Conservation (phyloP, 2,113 vertebrate genomes). For the Pelmatolapia mariae region DNA sequence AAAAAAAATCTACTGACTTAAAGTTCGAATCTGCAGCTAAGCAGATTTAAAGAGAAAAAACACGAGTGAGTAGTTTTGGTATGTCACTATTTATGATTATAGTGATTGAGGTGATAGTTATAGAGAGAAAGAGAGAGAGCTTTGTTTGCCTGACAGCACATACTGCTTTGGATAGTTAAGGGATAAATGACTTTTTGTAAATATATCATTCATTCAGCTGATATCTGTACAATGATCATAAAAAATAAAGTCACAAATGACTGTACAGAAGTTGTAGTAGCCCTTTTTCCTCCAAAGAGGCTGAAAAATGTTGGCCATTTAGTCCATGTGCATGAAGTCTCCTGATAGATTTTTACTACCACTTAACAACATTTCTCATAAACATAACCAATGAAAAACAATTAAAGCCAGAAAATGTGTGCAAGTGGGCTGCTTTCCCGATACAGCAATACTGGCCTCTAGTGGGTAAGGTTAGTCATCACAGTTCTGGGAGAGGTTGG, state of each 20-base stretch:
- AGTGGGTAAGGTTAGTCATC: conserved; percentile 15
- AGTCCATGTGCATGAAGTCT: background rate
- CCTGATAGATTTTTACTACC: background rate
- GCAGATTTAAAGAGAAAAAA: background rate
- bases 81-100: background rate
- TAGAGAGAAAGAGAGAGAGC: background rate
- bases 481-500: background rate
- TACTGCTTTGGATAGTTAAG: background rate
- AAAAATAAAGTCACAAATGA: background rate
- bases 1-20: background rate
- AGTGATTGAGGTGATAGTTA: background rate
- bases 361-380: background rate
- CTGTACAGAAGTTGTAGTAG: background rate
- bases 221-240: background rate
- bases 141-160: background rate
- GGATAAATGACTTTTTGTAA: background rate
- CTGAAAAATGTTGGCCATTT: background rate
- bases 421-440: background rate
- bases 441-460: conserved; percentile 35
- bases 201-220: background rate
- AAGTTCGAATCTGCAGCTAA: background rate
- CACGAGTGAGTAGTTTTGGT: conserved; percentile 11
- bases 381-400: background rate
- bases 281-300: background rate
- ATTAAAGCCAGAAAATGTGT: background rate